Conservation (phyloP, 2,888 invertebrate species). For the Brachypterus glaber region DNA sequence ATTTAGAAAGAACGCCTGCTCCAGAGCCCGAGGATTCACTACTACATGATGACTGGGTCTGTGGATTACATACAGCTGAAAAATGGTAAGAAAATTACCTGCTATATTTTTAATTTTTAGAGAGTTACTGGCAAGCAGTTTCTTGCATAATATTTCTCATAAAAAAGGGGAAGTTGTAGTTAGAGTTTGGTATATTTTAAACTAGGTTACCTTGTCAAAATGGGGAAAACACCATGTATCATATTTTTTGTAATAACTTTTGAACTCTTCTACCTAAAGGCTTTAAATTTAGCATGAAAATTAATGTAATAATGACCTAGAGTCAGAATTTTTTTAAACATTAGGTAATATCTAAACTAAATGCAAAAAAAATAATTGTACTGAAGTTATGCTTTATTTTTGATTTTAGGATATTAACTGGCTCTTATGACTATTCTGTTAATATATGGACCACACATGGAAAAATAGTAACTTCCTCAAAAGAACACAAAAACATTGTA, state of each 20-base stretch:
- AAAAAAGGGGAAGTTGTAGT: no score
- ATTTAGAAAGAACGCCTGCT: constrained; percentile 80
- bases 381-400: constrained; percentile 3
- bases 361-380: constrained; percentile 9
- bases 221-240: no score
- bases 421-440: constrained; percentile 88
- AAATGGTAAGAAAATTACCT: constrained; percentile 27
- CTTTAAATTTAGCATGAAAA: no score
- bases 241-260: no score
- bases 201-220: no score
- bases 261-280: no score
- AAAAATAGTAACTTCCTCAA: constrained; percentile 70
- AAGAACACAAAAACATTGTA: constrained; percentile 78
- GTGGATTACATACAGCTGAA: constrained; percentile 36
- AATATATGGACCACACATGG: constrained; percentile 85
- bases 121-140: background rate
- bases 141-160: no score
- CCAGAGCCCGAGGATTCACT: constrained; percentile 89
- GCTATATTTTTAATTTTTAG: constrained; percentile 1
- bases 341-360: no score
- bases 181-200: no score
- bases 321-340: no score
- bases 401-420: constrained; percentile 69
- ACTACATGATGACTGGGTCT: constrained; percentile 97
- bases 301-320: no score